These are phyloP conservation scores for Distichodus sexfasciatus DNA, from an alignment of 2,797 vertebrate species.

Conservation along the genomic window DNA sequence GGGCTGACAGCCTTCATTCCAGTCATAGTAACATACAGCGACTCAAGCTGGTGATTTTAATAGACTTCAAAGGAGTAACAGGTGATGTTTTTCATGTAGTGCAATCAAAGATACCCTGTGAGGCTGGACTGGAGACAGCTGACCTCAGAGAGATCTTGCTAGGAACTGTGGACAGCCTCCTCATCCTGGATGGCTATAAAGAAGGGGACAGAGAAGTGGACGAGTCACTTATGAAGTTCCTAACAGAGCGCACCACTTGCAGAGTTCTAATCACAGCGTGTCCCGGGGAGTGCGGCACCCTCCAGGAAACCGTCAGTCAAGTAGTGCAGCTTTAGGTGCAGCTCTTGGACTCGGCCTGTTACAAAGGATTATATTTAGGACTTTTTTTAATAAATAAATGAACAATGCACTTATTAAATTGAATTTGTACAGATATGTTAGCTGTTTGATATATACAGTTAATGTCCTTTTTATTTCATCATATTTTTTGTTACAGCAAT, in stretches of 20 bases:
- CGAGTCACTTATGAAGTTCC: conserved; percentile 52
- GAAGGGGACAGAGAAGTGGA: conserved; percentile 53
- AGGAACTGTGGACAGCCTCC: conserved; percentile 27
- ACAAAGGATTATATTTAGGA: too few species aligned
- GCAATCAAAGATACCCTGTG: conserved; percentile 29
- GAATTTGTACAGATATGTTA: background rate
- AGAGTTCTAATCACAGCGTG: conserved; percentile 53
- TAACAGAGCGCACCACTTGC: conserved; percentile 45
- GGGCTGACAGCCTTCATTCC: conserved; percentile 34
- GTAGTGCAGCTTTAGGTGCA: background rate
- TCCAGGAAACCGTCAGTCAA: conserved; percentile 40
- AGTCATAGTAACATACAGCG: conserved; percentile 26
- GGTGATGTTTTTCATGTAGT: conserved; percentile 52
- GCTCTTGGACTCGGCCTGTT: too few species aligned
- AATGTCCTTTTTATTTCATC: background rate
- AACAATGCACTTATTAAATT: too few species aligned
- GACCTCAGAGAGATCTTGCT: conserved; percentile 52
- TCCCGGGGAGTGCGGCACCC: conserved; percentile 22
- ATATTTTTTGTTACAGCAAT: background rate
- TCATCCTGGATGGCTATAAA: conserved; percentile 61
- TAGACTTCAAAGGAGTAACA: conserved; percentile 39
- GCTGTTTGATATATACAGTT: background rate
- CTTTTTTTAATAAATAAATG: too few species aligned
- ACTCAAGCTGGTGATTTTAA: conserved; percentile 46
- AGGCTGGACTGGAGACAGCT: conserved; percentile 13